Evolutionary conservation across 2,888 invertebrate genomes (phyloP), one percentile per base, ranked within the genome.

Genomic region (Toxonevra muliebris): DNA sequence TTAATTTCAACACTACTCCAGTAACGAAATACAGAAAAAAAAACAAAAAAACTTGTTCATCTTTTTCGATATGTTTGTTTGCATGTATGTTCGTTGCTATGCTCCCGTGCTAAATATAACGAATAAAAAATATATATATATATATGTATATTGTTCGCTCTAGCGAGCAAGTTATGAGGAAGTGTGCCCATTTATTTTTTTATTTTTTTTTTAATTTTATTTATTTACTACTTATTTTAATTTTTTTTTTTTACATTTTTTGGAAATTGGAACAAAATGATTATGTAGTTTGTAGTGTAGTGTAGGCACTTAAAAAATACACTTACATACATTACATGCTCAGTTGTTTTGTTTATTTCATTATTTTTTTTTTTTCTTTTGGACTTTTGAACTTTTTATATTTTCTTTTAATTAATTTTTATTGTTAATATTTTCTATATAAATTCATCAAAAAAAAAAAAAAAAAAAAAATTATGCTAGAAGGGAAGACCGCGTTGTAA

Each of bases 121-220:
- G 17, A 19, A n/a, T n/a, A n/a, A 54, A 54, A 54, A 17, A 54
- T 19, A 17, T 19, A 19, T 11, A 19, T 54, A 54, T 19, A 5
- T 12, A 17, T 17, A 19, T 19, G 12, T n/a, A 17, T 20, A 19
- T 15, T 54, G 11, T n/a, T 8, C 19, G 20, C n/a, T n/a, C n/a
- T n/a, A 30, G 15, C 13, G 13, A 10, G 53, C 40, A 52, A 52
- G 53, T 65, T 59, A 65, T 48, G 42, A 59, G 65, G 65, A 65
- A 65, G 65, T 65, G 65, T 50, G 59, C 65, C 52, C 52, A 52
- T 52, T 61, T 58, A 13, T n/a, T 10, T 54, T n/a, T 17, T 2
- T 12, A 8, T 54, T 11, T 54, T 54, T n/a, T 57, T 57, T 11
- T 57, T 20, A 7, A 9, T 40, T n/a, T 9, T 41, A 57, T 9